These are phyloP conservation scores for Coptodon rendalli DNA, from an alignment of 2,113 vertebrate species.

Conservation along the genomic window DNA sequence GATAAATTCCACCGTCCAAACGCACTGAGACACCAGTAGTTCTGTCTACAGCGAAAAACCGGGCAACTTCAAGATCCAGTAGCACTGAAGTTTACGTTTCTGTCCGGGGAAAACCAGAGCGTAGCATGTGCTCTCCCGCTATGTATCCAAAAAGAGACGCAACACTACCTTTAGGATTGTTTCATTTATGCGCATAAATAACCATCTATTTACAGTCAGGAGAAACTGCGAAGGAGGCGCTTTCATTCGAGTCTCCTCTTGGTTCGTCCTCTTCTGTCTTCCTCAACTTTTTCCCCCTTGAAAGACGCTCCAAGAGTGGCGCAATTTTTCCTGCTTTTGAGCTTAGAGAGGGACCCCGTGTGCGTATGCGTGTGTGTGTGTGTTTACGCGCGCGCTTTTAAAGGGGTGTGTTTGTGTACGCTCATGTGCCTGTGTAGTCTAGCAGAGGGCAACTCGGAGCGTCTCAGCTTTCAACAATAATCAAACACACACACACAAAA, in stretches of 20 bases:
- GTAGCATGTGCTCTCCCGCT: constrained; percentile 8
- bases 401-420: constrained; percentile 54
- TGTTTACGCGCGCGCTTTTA: not conserved
- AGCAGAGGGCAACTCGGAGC: constrained; percentile 32
- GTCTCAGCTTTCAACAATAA: constrained; percentile 39
- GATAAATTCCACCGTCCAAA: constrained; percentile 62
- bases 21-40: not conserved
- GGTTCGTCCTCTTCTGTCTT: constrained; percentile 57
- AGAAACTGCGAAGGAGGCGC: constrained; percentile 36
- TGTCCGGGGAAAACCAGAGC: constrained; percentile 3
- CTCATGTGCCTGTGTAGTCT: constrained; percentile 16
- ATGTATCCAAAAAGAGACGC: constrained; percentile 34
- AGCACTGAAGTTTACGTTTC: not conserved
- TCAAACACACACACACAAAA: not conserved
- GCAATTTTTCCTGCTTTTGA: constrained; percentile 66
- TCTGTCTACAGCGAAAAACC: not conserved
- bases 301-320: constrained; percentile 68
- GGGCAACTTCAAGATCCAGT: constrained; percentile 28
- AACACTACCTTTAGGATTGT: constrained; percentile 10
- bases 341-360: constrained; percentile 59
- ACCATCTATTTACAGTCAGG: constrained; percentile 34
- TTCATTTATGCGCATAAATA: constrained; percentile 53
- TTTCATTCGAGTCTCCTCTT: constrained; percentile 52
- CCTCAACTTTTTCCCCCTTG: constrained; percentile 61
- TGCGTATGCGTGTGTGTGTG: not conserved